A percentile compares a stretch with the other conserved stretches of the same genome.
phyloP scores from a whole-genome alignment of 2,113 vertebrate species.

The Fregetta grallaria region DNA sequence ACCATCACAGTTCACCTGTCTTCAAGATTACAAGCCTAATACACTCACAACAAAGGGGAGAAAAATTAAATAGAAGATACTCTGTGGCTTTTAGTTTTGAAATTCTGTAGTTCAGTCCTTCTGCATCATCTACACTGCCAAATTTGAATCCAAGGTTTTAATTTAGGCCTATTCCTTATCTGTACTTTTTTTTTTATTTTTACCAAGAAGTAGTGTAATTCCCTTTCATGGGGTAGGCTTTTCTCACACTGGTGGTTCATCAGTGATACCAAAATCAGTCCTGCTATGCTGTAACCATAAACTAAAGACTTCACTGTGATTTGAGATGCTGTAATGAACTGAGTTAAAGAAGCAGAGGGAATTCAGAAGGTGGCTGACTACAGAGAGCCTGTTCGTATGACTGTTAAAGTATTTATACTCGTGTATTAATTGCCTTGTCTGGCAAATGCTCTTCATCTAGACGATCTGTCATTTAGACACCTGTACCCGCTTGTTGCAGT shows the following conservation, averaged over 20 bases:
- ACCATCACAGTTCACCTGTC: neutral
- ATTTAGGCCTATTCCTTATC: accelerated
- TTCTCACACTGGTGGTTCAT: neutral
- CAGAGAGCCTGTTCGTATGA: neutral
- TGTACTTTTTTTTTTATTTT: neutral
- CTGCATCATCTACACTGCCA: neutral
- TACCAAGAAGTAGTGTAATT: neutral
- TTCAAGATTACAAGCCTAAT: neutral
- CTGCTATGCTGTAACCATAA: neutral
- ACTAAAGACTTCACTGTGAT: neutral
- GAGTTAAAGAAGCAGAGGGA: neutral
- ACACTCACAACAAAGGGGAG: neutral
- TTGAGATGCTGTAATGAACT: neutral
- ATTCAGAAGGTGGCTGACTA: neutral
- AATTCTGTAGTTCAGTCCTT: neutral
- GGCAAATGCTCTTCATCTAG: neutral
- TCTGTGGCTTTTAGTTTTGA: neutral
- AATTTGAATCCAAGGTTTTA: neutral
- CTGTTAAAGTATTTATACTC: neutral
- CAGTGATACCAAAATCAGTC: neutral
- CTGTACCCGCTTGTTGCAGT: neutral
- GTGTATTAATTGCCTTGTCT: neutral
- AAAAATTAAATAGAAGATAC: neutral
- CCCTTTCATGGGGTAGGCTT: neutral
- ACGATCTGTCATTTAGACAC: neutral